phyloP scores from a whole-genome alignment of 2,888 invertebrate species.

The Lymantria monacha region DNA sequence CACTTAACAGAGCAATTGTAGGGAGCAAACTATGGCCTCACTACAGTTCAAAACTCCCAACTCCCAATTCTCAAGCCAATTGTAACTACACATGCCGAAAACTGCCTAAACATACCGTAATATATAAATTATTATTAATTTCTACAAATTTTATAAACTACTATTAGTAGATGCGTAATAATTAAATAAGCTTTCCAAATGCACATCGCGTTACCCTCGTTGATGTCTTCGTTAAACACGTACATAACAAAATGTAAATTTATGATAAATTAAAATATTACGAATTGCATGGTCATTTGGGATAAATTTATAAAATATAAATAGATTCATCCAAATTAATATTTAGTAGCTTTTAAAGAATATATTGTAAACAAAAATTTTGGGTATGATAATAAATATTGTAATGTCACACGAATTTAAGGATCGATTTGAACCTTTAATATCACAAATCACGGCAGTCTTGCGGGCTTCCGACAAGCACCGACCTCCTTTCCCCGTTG shows the following conservation, averaged over 20 bases:
- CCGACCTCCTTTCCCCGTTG: conserved; percentile 79
- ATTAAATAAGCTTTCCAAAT: conserved; percentile 6
- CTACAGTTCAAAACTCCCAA: too few relatives aligned
- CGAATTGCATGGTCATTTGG: conserved; percentile 3
- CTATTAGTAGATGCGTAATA: conserved; percentile 12
- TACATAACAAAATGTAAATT: background rate
- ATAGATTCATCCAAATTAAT: background rate
- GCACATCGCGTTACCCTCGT: conserved; percentile 10
- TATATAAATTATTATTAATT: too few relatives aligned
- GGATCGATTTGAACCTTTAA: conserved; percentile 44
- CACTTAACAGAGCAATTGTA: conserved; percentile 38
- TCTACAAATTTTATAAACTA: conserved; percentile 10
- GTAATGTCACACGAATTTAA: conserved; percentile 61
- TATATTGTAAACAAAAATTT: background rate
- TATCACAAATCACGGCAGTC: conserved; percentile 60
- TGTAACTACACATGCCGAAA: too few relatives aligned
- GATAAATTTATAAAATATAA: background rate
- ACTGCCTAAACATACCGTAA: too few relatives aligned
- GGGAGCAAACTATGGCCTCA: conserved; percentile 26
- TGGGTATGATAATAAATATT: conserved; percentile 9
- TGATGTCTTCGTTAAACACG: conserved; percentile 5
- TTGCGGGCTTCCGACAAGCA: conserved; percentile 62
- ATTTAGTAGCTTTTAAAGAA: background rate
- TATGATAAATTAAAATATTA: background rate
- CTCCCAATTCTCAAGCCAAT: too few relatives aligned